Evolutionary conservation across 1,140 invertebrate genomes (phyloP).

Genomic region (Drosophila biarmipes): DNA sequence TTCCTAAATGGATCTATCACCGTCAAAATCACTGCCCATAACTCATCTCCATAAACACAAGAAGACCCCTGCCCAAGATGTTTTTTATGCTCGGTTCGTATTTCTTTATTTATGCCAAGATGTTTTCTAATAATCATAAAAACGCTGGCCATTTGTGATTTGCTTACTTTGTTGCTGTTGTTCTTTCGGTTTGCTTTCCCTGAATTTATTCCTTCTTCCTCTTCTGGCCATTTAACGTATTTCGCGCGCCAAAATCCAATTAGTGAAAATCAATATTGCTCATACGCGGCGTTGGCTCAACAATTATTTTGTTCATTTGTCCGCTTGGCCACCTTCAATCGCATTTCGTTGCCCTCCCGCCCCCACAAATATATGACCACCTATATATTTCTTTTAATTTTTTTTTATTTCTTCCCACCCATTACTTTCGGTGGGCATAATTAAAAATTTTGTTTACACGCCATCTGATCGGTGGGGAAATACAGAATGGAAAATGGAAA

Average conservation of each 20-base stretch:
- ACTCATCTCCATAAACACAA: slow-evolving; percentile 38
- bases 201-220: slow-evolving; percentile 28
- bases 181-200: slow-evolving; percentile 20
- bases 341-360: not conserved
- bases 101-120: slow-evolving; percentile 44
- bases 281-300: slow-evolving; percentile 71
- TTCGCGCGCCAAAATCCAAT: slow-evolving; percentile 72
- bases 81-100: slow-evolving; percentile 35
- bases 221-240: slow-evolving; percentile 31
- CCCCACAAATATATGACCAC: not conserved
- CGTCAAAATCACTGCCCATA: slow-evolving; percentile 9
- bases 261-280: slow-evolving; percentile 79
- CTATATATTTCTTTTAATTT: not conserved
- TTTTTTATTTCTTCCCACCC: not conserved
- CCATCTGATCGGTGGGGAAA: slow-evolving; percentile 16
- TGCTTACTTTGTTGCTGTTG: slow-evolving; percentile 19
- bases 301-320: slow-evolving; percentile 64
- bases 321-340: slow-evolving; percentile 13
- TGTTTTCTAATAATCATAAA: slow-evolving; percentile 62
- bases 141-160: slow-evolving; percentile 37
- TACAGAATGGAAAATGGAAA: not conserved
- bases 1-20: not conserved
- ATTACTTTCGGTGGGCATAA: slow-evolving; percentile 40
- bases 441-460: slow-evolving; percentile 62
- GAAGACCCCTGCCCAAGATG: not conserved